Evolutionary conservation across 2,888 invertebrate species (phyloP).

Genomic region (Perithous albicinctus): DNA sequence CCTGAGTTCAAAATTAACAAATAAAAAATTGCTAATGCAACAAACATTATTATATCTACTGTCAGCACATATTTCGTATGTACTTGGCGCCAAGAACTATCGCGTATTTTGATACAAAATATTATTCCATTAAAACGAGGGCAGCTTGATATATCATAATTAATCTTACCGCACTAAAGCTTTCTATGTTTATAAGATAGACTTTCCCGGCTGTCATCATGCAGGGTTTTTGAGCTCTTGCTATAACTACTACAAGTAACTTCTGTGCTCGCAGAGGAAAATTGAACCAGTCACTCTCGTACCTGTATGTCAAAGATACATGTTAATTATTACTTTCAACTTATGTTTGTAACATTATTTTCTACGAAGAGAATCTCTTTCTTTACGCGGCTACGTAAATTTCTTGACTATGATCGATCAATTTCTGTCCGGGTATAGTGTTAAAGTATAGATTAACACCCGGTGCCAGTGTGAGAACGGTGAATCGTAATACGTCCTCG

Average conservation of each 20-base stretch:
- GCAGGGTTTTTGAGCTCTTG: constrained; percentile 27
- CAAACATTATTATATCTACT: too few species aligned
- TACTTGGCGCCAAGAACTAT: too few species aligned
- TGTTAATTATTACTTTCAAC: not conserved
- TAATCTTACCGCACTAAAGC: constrained; percentile 36
- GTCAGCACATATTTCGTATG: too few species aligned
- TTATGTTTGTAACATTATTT: not conserved
- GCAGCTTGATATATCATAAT: not conserved
- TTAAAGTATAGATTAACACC: constrained; percentile 32
- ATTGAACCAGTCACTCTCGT: constrained; percentile 25
- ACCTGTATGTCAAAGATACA: constrained; percentile 7
- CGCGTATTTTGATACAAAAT: not conserved
- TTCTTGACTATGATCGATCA: constrained; percentile 38
- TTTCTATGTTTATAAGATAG: constrained; percentile 41
- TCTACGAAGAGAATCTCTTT: not conserved
- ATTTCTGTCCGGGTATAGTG: constrained; percentile 30
- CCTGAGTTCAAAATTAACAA: too few species aligned
- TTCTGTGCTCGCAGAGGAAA: constrained; percentile 28
- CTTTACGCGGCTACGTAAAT: constrained; percentile 40
- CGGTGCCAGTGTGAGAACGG: not conserved
- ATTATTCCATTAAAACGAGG: not conserved
- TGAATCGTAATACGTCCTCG: constrained; percentile 43
- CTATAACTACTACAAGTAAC: constrained; percentile 23
- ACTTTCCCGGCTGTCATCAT: constrained; percentile 41
- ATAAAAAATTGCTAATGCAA: too few species aligned